Conservation (phyloP, 1,140 invertebrate species). For the Solenopsis invicta region DNA sequence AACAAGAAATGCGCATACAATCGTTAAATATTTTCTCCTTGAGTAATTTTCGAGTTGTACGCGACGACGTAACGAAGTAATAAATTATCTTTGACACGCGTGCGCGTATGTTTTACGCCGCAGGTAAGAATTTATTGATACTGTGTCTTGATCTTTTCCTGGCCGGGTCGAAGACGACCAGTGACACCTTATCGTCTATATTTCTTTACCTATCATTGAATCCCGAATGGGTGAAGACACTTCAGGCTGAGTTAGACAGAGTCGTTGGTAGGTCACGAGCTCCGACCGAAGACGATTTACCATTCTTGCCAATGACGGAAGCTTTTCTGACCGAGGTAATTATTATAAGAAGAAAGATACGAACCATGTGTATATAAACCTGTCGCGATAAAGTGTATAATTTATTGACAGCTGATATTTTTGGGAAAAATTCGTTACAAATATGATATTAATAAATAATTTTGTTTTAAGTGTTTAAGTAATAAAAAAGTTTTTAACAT, state of each 20-base stretch:
- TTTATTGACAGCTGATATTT: not conserved
- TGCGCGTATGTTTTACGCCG: slow-evolving; percentile 64
- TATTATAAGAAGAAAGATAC: not conserved
- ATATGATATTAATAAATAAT: not conserved
- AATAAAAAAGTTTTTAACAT: not conserved
- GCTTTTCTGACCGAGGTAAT: slow-evolving; percentile 86
- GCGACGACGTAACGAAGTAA: not conserved
- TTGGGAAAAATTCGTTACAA: not conserved
- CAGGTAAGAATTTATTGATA: slow-evolving; percentile 90
- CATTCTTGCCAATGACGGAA: slow-evolving; percentile 80
- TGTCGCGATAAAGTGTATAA: not conserved
- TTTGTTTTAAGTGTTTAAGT: too few species aligned
- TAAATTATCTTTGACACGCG: not conserved
- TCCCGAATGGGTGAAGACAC: slow-evolving; percentile 89
- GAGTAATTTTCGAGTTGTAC: slow-evolving; percentile 4
- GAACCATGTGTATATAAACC: not conserved
- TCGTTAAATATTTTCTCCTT: slow-evolving; percentile 9
- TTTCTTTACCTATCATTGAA: slow-evolving; percentile 90
- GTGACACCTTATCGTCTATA: slow-evolving; percentile 89
- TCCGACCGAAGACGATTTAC: slow-evolving; percentile 88
- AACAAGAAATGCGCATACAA: not conserved
- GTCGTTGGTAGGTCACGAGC: slow-evolving; percentile 88
- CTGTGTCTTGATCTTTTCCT: slow-evolving; percentile 91
- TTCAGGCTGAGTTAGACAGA: slow-evolving; percentile 91
- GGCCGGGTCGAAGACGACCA: slow-evolving; percentile 91